Base-by-base conservation (phyloP, 2,888 invertebrate genomes). In the Lydus trimaculatus region DNA sequence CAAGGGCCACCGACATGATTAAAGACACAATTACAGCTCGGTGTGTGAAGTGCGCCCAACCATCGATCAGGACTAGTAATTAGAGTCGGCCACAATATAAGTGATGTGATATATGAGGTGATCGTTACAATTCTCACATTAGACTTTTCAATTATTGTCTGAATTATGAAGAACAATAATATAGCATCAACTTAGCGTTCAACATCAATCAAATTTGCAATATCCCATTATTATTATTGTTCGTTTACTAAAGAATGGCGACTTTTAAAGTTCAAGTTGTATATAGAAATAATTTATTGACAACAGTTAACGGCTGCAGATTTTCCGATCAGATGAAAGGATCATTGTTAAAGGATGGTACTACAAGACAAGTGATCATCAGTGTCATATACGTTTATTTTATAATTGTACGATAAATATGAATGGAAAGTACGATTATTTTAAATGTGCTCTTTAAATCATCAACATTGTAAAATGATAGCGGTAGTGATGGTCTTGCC, bases 371-470 rank as follows among this genome's bases (percentile, higher is more conserved):
- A 67, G 65, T 31, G 67, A 63, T 67, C 67, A 63, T 71, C 70
- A 67, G 60, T 64, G 61, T 65, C 67, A 70, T 70, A 70, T 67
- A 67, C 15, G 62, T 36, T 59, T 67, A 67, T 36, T 72, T 72
- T 72, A 72, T 72, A 72, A 72, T 72, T 69, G n/a, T 43, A 72
- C 72, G 62, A 72, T 72, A 72, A 72, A 72, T 72, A 72, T 66
- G 72, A 70, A 72, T 72, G 69, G 70, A 70, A 72, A 70, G 65
- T 64, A 67, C 70, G 66, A 72, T 72, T 72, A 72, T 70, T 70
- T 70, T 70, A 65, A 72, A 72, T 72, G 72, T 64, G 13, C 52
- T 59, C 31, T 36, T 70, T 72, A 70, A 72, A 72, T 72, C 72
- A 72, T 61, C 65, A 58, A 39, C 61, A 70, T 67, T 71, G 71